Conservation (phyloP, 1,140 invertebrate genomes). For the Lucilia cuprina region DNA sequence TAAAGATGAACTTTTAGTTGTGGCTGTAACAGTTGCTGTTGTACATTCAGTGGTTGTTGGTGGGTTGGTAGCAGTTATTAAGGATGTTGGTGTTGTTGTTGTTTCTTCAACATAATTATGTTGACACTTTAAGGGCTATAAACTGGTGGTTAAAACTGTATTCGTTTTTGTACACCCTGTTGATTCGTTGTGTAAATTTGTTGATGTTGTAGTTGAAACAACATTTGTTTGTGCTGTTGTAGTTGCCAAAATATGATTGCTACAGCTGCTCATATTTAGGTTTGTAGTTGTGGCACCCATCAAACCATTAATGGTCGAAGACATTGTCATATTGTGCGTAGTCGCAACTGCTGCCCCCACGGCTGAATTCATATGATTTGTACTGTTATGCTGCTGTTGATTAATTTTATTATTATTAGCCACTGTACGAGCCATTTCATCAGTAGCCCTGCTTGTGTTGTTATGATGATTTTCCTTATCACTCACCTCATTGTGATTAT, state of each 20-base stretch:
- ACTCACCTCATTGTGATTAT: conserved; percentile 41
- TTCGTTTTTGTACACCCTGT: not conserved
- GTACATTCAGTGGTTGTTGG: not conserved
- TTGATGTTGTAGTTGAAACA: not conserved
- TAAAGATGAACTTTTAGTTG: not conserved
- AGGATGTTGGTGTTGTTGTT: conserved; percentile 22
- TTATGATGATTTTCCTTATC: conserved; percentile 33
- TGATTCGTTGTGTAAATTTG: conserved; percentile 14
- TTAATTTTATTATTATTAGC: conserved; percentile 61
- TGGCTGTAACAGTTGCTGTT: not conserved
- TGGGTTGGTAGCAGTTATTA: conserved; percentile 10
- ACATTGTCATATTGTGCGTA: conserved; percentile 15
- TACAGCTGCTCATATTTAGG: not conserved
- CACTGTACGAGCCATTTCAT: conserved; percentile 45
- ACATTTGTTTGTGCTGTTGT: conserved; percentile 17
- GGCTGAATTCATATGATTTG: conserved; percentile 24
- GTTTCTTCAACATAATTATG: conserved; percentile 33
- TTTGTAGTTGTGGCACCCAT: not conserved
- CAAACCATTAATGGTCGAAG: not conserved
- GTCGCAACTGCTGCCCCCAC: conserved; percentile 37
- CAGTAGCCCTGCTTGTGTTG: not conserved
- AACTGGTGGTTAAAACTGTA: conserved; percentile 16
- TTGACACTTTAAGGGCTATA: conserved; percentile 9
- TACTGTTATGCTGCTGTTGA: conserved; percentile 52
- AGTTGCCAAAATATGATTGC: conserved; percentile 30